Base-by-base conservation (phyloP, 2,797 vertebrate genomes). In the Paratrypauchen microcephalus region DNA sequence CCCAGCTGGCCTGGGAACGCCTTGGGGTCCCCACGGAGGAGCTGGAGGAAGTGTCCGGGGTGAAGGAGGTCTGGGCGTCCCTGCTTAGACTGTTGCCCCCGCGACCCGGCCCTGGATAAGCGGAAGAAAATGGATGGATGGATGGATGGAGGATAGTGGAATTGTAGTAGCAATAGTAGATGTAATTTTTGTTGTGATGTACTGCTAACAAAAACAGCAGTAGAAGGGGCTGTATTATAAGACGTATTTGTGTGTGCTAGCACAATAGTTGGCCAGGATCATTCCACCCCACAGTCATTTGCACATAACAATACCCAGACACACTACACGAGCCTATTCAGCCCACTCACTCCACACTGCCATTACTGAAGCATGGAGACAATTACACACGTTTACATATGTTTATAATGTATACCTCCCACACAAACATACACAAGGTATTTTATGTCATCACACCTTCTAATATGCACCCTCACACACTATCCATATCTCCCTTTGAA, bases 281-380 rank as follows among this genome's bases (percentile, higher is more conserved):
- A 54, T 54, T 57, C 55, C 18, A 57, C 24, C 24, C 55, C 11
- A 16, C 6, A 56, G 55, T 85, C 86, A 79, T 80, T 75, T 12
- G 71, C 83, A 79, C 61, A 79, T 72, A 84, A 88, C 87, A 87
- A 87, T 83, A 26, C 76, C 58, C 21, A 57, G 23, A 74, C 66
- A 21, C 36, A 65, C 54, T 78, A 13, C 41, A 45, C 15, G 41
- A 45, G 12, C 12, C 41, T 45, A 71, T 87, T 83, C 63, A 76
- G 70, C 69, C 67, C 70, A 68, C 47, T 47, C 73, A 57, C 39
- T 47, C 30, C 59, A 47, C 66, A 58, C 50, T 48, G 24, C 30
- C 2, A 65, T 65, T 65, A 65, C 24, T 4, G 26, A 58, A 26
- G 45, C 55, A 7, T 24, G 61, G 70, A 19, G 15, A 63, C 64